Base-by-base conservation (phyloP, 2,888 invertebrate species). In the Amblyjoppa proteus region DNA sequence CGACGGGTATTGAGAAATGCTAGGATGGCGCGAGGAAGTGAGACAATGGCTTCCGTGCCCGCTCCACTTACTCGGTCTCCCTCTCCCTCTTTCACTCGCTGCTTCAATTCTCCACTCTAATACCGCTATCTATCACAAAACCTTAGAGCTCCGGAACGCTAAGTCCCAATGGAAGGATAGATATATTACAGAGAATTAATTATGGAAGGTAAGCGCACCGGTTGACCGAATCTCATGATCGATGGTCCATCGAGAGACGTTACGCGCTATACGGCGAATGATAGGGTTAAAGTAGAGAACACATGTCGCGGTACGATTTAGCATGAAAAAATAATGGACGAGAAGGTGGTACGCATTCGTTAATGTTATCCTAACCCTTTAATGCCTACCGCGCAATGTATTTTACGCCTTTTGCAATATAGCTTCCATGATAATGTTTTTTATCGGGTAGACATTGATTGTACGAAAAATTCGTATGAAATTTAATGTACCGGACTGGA, bases 11-110 rank as follows among this genome's bases (percentile, higher is more conserved):
- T 81, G 73, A 74, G 75, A 41, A 51, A 53, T 68, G 31, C 61
- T 53, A 74, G 45, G 73, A 85, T 69, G 82, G 86, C 88, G 88
- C 87, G 89, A 89, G 88, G 88, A 90, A 88, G 88, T 79, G 89
- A 91, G 90, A 91, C 91, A 91, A 91, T 90, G 88, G 88, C 34
- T 45, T 51, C 76, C 38, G 56, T 31, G 71, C 81, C 81, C 64
- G 38, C 64, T 76, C 66, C 31, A 66, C 58, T 73, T 34, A 53
- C 69, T 75, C 38, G 5, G 56, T 45, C 45, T 68, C 45, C 6
- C 73, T 4, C 13, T 16, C 45, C 16, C 45, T 49, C 13, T 49
- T 49, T 49, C 45, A 49, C 45, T 49, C 45, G 45, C 45, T 71
- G 64, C 71, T 76, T 76, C 64, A 81, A 81, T 85, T 85, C 78